Evolutionary conservation across 2,113 vertebrate species (phyloP), one percentile per base, ranked within the genome.

Genomic region (Herpailurus yagouaroundi): DNA sequence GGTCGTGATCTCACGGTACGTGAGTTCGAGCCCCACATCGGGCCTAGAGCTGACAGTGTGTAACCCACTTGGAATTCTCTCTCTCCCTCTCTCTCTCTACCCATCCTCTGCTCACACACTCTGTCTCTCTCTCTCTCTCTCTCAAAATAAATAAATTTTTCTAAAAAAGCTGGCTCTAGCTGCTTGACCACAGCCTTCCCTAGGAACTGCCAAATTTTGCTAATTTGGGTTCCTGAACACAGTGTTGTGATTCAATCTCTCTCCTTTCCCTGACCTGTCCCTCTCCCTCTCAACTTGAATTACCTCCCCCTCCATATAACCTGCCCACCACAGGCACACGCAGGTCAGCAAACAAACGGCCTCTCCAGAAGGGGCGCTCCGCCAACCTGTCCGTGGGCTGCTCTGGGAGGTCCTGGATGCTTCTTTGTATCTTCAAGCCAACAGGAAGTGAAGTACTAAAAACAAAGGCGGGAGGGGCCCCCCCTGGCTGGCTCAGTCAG

Each of bases 371-470:
- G 38, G 60, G 79, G 95, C 64, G 88, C 16, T 60, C 83, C 5
- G 83, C 96, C 83, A 86, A 73, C 60, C 92, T 74, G 55, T 96
- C 92, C 94, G 94, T 89, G 76, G 84, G 96, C 92, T 89, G 91
- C 95, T 97, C 85, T 69, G 48, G 21, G 92, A 97, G 95, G 48
- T 97, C 81, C 97, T 90, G 31, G 68, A 95, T 83, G 96, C 84
- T 97, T 96, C 92, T 98, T 95, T 96, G 94, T 89, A 92, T 97
- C 93, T 97, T 96, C 87, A 98, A 98, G 94, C 92, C 94, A 97
- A 97, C 52, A 57, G 79, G 48, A 98, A 97, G 97, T 87, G 91
- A 98, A 98, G 97, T 97, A 96, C 94, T 98, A 81, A 98, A 95
- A 92, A 83, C 1, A 38, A 94, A 95, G 23, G 5, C 1, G 0